Conservation (phyloP, 2,888 invertebrate genomes). For the Drosophila mulleri region DNA sequence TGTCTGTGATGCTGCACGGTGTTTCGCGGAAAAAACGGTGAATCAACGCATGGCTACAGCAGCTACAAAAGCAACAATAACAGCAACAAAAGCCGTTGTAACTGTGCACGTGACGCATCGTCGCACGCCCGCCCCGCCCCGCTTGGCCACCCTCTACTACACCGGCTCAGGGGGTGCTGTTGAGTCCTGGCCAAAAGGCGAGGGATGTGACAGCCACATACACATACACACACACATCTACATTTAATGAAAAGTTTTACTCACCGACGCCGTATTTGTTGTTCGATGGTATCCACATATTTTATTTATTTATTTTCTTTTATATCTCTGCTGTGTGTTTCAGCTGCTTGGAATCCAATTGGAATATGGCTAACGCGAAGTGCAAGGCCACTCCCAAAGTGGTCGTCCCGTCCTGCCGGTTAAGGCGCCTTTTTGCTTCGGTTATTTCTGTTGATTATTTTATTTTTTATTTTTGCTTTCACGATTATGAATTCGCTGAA, state of each 20-base stretch:
- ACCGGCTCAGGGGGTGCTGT: slow-evolving; percentile 39
- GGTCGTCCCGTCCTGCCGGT: slow-evolving; percentile 31
- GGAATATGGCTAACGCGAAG: slow-evolving; percentile 39
- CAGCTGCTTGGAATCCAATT: slow-evolving; percentile 41
- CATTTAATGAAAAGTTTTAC: slow-evolving; percentile 57
- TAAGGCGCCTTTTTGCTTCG: slow-evolving; percentile 14
- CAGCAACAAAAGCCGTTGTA: slow-evolving; percentile 48
- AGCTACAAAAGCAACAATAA: slow-evolving; percentile 43
- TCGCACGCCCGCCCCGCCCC: slow-evolving; percentile 5
- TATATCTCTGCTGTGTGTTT: slow-evolving; percentile 8
- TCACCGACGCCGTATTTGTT: slow-evolving; percentile 85
- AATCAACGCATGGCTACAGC: slow-evolving; percentile 66
- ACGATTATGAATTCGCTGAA: slow-evolving; percentile 42
- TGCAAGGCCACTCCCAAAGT: slow-evolving; percentile 59
- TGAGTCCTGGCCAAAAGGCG: slow-evolving; percentile 42
- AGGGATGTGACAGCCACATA: slow-evolving; percentile 47
- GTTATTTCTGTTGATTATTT: slow-evolving; percentile 8
- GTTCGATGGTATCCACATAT: slow-evolving; percentile 85
- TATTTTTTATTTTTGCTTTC: slow-evolving; percentile 25
- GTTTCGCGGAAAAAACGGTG: slow-evolving; percentile 78
- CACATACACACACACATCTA: slow-evolving; percentile 10
- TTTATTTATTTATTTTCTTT: slow-evolving; percentile 30
- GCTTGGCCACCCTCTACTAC: slow-evolving; percentile 19
- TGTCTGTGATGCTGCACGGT: slow-evolving; percentile 59
- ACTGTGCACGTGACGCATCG: slow-evolving; percentile 73